Conservation (phyloP, 1,140 invertebrate species). For the Eurosta solidaginis region DNA sequence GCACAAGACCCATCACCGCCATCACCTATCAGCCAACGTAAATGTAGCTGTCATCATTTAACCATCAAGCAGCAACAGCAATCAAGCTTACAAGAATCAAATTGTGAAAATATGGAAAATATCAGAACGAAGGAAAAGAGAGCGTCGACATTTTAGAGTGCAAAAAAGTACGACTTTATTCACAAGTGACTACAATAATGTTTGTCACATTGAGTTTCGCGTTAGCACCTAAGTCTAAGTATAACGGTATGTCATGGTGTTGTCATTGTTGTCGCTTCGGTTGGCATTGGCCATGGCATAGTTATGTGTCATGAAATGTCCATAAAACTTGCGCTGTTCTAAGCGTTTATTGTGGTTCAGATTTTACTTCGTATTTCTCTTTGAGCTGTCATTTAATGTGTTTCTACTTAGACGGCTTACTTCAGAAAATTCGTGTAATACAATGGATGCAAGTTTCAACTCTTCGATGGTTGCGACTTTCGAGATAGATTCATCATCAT, state of each 20-base stretch:
- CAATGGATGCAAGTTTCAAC: too few species aligned
- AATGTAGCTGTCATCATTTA: slow-evolving; percentile 22
- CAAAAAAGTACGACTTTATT: slow-evolving; percentile 11
- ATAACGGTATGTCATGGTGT: background rate
- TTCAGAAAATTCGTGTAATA: too few species aligned
- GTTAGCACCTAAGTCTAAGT: background rate
- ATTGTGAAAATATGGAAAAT: background rate
- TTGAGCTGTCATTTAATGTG: background rate
- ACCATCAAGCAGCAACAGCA: slow-evolving; percentile 3
- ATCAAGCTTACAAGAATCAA: background rate
- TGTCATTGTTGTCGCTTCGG: slow-evolving; percentile 4
- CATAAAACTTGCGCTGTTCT: background rate
- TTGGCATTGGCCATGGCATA: slow-evolving; percentile 9
- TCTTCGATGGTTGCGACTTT: too few species aligned
- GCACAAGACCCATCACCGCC: background rate
- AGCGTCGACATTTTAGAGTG: background rate
- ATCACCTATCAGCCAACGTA: background rate
- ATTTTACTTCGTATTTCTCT: background rate
- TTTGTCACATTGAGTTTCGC: background rate
- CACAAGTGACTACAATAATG: slow-evolving; percentile 8
- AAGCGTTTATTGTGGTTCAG: background rate
- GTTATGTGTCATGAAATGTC: background rate
- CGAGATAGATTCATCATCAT: too few species aligned
- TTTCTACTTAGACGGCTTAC: background rate
- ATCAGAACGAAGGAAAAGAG: background rate